Base-by-base conservation (phyloP, 2,113 vertebrate genomes). In the Lampris megalopsis region DNA sequence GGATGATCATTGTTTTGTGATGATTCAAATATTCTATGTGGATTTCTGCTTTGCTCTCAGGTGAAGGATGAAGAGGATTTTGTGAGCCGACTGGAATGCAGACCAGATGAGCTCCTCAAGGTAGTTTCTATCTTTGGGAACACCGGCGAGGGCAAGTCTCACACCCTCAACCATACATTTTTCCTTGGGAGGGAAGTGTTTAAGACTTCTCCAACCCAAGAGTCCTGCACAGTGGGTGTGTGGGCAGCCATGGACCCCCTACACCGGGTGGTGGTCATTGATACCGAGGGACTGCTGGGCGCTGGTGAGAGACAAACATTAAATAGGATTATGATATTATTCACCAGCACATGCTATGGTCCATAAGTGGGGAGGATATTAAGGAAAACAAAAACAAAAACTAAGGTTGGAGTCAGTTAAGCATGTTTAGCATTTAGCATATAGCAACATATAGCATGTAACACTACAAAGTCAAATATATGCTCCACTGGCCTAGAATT, bases 81-180 rank as follows among this genome's bases (percentile, higher is more conserved):
- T 83, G 96, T 99, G 83, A 86, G 90, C 84, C 95, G 96, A 84
- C 90, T 99, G 79, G 93, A 93, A 88, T 99, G 97, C 89, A 93
- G 83, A 68, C 93, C 97, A 40, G 97, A 98, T 4, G 96, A 99
- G 75, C 96, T 98, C 63, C 93, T 99, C 85, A 99, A 99, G 87
- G 98, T 99, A 82, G 96, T 99, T 82, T 99, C 98, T 65, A 97
- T 99, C 90, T 99, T 99, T 90, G 98, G 98, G 64, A 99, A 99
- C 91, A 99, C 98, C 0, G 98, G 98, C 9, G 98, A 99, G 85
- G 98, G 98, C 48, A 99, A 99, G 92, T 99, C 98, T 64, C 96
- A 99, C 89, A 99, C 97, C 41, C 95, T 99, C 59, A 99, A 99
- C 86, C 96, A 99, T 65, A 99, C 98, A 40, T 99, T 99, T 88